These are phyloP conservation scores for Silurus meridionalis DNA, from an alignment of 2,113 vertebrate genomes.

Conservation along the genomic window DNA sequence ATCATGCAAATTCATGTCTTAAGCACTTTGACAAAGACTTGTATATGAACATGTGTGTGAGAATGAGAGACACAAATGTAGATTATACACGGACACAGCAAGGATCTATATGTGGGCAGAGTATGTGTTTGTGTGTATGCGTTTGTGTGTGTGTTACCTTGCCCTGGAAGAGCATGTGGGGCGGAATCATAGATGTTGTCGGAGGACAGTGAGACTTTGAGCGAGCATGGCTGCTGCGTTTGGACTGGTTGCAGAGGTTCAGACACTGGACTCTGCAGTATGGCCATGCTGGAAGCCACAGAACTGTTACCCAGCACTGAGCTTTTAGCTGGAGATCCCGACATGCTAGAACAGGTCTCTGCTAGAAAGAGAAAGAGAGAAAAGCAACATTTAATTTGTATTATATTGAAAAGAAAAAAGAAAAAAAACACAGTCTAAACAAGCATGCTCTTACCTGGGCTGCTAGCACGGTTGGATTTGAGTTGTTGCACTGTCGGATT, in stretches of 20 bases:
- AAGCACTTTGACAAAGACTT: conserved; percentile 29
- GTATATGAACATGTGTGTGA: conserved; percentile 16
- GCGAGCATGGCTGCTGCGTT: conserved; percentile 97
- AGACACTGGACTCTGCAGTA: conserved; percentile 65
- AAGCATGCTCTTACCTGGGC: conserved; percentile 56
- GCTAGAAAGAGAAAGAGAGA: conserved; percentile 19
- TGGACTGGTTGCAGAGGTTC: conserved; percentile 79
- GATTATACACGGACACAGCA: conserved; percentile 18
- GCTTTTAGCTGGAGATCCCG: conserved; percentile 71
- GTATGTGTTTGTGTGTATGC: not conserved
- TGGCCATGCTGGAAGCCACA: conserved; percentile 61
- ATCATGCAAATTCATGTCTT: conserved; percentile 33
- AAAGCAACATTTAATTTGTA: not conserved
- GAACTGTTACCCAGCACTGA: conserved; percentile 59
- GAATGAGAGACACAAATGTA: conserved; percentile 6
- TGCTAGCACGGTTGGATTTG: conserved; percentile 65
- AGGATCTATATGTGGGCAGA: not conserved
- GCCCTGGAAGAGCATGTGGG: conserved; percentile 59
- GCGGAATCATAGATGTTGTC: conserved; percentile 84
- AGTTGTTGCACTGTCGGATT: conserved; percentile 94
- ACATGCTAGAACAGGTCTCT: conserved; percentile 68
- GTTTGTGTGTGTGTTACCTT: conserved; percentile 64
- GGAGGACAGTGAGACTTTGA: conserved; percentile 93
- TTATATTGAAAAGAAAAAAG: not conserved
- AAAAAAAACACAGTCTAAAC: not conserved